Percentiles rank a stretch among this genome's conserved stretches.
Evolutionary conservation across 2,113 vertebrate species (phyloP).

Genomic region (Gymnorhina tibicen): DNA sequence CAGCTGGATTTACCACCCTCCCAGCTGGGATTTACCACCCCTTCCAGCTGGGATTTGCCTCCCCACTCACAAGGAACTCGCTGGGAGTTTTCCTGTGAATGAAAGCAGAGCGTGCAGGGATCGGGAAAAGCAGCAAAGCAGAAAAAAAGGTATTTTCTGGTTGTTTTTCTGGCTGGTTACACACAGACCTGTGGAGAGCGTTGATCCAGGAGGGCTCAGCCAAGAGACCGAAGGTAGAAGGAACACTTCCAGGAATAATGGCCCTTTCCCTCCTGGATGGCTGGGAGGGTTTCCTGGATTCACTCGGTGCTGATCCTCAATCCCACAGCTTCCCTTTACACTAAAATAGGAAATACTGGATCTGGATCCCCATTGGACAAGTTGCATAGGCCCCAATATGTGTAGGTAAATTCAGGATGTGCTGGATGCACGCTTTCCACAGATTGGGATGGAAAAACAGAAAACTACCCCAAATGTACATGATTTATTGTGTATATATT

Average conservation of each 20-base stretch:
- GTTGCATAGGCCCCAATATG: too few species aligned
- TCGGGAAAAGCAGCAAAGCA: background rate
- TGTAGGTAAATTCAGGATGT: background rate
- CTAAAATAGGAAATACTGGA: rapidly evolving
- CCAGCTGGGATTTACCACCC: too few species aligned
- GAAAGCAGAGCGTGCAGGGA: rapidly evolving
- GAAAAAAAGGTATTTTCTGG: background rate
- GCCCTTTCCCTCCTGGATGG: rapidly evolving
- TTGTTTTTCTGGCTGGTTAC: background rate
- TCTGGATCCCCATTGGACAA: rapidly evolving
- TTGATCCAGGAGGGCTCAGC: background rate
- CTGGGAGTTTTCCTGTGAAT: background rate
- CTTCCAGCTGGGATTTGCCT: rapidly evolving
- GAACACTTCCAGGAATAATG: background rate
- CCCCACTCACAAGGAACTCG: rapidly evolving
- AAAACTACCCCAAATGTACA: background rate
- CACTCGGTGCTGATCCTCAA: background rate
- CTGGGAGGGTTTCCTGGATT: background rate
- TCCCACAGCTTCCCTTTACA: background rate
- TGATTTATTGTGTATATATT: too few species aligned
- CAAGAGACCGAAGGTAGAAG: background rate
- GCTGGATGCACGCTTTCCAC: background rate
- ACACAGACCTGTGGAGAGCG: background rate
- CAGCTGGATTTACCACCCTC: too few species aligned
- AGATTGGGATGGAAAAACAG: background rate